Conservation (phyloP, 1,140 invertebrate genomes). For the Episyrphus balteatus region DNA sequence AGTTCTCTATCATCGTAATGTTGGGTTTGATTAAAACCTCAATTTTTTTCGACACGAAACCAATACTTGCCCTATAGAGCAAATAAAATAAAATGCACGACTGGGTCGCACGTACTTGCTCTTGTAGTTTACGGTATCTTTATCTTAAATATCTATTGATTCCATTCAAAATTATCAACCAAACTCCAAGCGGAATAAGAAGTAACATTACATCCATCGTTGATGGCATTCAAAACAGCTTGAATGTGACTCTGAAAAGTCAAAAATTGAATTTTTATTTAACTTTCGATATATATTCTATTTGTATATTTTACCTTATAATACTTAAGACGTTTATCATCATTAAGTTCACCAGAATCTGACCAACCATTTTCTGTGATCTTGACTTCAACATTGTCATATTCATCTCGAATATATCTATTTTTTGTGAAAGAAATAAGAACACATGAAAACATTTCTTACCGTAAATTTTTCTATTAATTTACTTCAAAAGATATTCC, state of each 20-base stretch:
- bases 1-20: no score
- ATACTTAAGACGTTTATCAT: slow-evolving; percentile 38
- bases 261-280: no score
- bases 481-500: slow-evolving; percentile 42
- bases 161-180: slow-evolving; percentile 75
- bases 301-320: slow-evolving; percentile 13
- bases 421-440: slow-evolving; percentile 20
- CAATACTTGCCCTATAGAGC: no score
- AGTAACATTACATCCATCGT: slow-evolving; percentile 50
- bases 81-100: no score
- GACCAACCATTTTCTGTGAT: slow-evolving; percentile 62
- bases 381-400: slow-evolving; percentile 30
- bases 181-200: slow-evolving; percentile 65
- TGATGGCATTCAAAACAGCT: slow-evolving; percentile 51
- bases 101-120: no score
- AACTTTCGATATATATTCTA: not conserved
- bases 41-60: no score
- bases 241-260: slow-evolving; percentile 46
- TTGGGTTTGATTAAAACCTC: no score
- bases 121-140: no score
- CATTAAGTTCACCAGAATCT: slow-evolving; percentile 41
- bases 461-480: slow-evolving; percentile 10
- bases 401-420: slow-evolving; percentile 47
- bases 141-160: slow-evolving; percentile 39
- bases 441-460: no score